These are phyloP conservation scores for Takifugu flavidus DNA, from an alignment of 2,113 vertebrate species.

Conservation along the genomic window DNA sequence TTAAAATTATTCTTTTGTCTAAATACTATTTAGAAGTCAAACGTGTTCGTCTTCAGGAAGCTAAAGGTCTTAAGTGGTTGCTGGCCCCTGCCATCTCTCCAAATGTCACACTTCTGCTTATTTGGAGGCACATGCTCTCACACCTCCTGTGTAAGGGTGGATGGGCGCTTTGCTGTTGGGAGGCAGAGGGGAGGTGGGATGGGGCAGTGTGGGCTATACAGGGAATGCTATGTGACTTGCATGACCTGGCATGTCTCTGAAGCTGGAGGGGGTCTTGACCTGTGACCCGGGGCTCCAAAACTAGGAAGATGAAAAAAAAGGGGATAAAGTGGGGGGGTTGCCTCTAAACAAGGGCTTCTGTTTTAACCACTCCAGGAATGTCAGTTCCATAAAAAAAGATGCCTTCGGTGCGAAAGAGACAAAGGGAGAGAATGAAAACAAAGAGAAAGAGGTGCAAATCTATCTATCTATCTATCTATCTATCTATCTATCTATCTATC, in stretches of 20 bases:
- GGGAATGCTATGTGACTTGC: slow-evolving; percentile 78
- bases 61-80: slow-evolving; percentile 32
- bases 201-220: slow-evolving; percentile 61
- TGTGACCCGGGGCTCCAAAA: slow-evolving; percentile 76
- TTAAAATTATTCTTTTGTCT: too few species aligned
- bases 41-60: not conserved
- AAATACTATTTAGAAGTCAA: not conserved
- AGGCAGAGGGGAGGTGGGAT: slow-evolving; percentile 19
- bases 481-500: slow-evolving; percentile 13
- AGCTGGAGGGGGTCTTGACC: slow-evolving; percentile 78
- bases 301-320: slow-evolving; percentile 78
- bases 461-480: slow-evolving; percentile 7
- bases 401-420: slow-evolving; percentile 52
- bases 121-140: slow-evolving; percentile 42
- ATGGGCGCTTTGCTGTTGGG: slow-evolving; percentile 41
- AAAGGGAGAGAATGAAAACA: slow-evolving; percentile 33
- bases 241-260: slow-evolving; percentile 81
- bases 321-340: slow-evolving; percentile 65
- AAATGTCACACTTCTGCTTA: slow-evolving; percentile 45
- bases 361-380: slow-evolving; percentile 76
- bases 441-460: slow-evolving; percentile 16
- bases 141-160: slow-evolving; percentile 61
- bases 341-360: slow-evolving; percentile 80
- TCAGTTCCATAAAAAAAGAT: slow-evolving; percentile 79
- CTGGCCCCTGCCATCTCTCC: slow-evolving; percentile 29